Conservation (phyloP, 2,113 vertebrate genomes). For the Ceuthmochares aereus region DNA sequence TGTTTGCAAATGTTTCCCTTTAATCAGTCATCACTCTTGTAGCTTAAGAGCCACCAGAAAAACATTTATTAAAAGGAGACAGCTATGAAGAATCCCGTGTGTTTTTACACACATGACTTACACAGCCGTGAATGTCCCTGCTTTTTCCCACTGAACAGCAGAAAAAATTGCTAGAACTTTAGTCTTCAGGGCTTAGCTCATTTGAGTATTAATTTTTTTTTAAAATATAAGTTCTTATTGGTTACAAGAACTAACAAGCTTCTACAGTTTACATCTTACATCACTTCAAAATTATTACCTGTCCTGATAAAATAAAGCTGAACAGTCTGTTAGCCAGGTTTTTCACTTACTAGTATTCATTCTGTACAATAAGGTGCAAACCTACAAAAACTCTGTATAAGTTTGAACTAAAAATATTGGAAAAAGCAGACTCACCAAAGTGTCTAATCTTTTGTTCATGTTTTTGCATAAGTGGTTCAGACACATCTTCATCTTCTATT, state of each 20-base stretch:
- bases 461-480: conserved; percentile 88
- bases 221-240: background rate
- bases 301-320: background rate
- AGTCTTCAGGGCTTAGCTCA: background rate
- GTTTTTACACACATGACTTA: background rate
- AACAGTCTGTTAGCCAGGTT: background rate
- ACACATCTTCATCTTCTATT: conserved; percentile 83
- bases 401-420: background rate
- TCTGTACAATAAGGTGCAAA: background rate
- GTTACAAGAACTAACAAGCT: background rate
- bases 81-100: background rate
- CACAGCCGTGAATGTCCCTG: background rate
- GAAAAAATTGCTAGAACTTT: background rate
- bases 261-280: background rate
- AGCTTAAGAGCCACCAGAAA: background rate
- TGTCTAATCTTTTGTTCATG: conserved; percentile 92
- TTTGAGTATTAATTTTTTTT: background rate
- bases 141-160: background rate
- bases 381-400: background rate
- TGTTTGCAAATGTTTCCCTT: background rate
- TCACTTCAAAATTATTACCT: background rate
- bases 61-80: background rate
- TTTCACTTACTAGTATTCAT: background rate
- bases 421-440: conserved; percentile 86
- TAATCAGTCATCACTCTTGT: background rate